Base-by-base conservation (phyloP, 1,140 invertebrate genomes). In the Lanistes nyassanus region DNA sequence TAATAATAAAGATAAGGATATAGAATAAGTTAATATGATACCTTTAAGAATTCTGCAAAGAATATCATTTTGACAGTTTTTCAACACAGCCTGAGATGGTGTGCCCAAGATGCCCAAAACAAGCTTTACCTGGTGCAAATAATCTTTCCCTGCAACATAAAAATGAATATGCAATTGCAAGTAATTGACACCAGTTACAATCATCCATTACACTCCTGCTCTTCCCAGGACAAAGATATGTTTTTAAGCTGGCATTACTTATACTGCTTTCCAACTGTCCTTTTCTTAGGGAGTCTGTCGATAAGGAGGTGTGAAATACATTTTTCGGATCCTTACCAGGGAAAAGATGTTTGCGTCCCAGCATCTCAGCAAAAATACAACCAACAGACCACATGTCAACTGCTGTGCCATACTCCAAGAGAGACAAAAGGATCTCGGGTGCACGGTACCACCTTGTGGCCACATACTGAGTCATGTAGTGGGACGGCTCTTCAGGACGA, bases 321-420 rank as follows among this genome's bases (percentile, higher is more conserved):
- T 47, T 13, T 47, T 3, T 47, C 42, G 19, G 19, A 31, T 37
- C 29, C 34, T 34, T 76, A 88, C 88, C 88, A 76, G 87, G 87
- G 83, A 90, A 90, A 4, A 90, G 69, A 79, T 87, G 85, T 78
- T 87, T 88, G 29, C 88, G 76, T 13, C 85, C 83, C n/a, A 90
- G 79, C 87, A 90, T 88, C 78, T 90, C 89, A 31, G 88, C 89
- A 80, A 90, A 87, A 42, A 90, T 90, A 77, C 89, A 90, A 0
- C 89, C 89, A 29, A 89, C 86, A 66, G 88, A 89, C 89, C 89
- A 90, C 82, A 90, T 84, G 73, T 90, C 89, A 9, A 89, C 84
- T 23, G 83, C 85, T 16, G 83, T 79, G 3, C 82, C 81, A 76
- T 89, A 88, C 56, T 86, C 85, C 53, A 84, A 69, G 68, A 85